These are phyloP conservation scores for Apantesis nais DNA, from an alignment of 2,888 invertebrate genomes.

Conservation along the genomic window DNA sequence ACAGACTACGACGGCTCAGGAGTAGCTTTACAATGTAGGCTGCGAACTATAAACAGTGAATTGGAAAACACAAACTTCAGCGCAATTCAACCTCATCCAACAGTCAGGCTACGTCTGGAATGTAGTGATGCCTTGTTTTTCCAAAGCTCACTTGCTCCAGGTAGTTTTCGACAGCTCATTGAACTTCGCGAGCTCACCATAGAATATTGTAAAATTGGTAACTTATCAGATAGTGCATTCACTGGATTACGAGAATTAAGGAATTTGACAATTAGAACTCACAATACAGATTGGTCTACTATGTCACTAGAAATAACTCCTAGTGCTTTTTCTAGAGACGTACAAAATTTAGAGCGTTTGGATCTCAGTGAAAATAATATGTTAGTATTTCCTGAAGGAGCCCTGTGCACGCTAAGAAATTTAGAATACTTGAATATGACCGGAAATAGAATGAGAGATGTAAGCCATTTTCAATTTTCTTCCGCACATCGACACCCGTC, in stretches of 20 bases:
- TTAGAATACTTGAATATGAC: conserved; percentile 92
- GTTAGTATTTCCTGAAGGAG: conserved; percentile 91
- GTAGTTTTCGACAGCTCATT: conserved; percentile 90
- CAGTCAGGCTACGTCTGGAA: conserved; percentile 90
- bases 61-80: conserved; percentile 93
- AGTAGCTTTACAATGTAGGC: conserved; percentile 90
- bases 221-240: conserved; percentile 93
- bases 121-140: conserved; percentile 93
- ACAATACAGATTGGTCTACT: conserved; percentile 93
- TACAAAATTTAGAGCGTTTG: conserved; percentile 89
- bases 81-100: conserved; percentile 93
- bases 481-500: conserved; percentile 84
- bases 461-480: conserved; percentile 90
- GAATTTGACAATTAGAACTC: conserved; percentile 92
- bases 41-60: conserved; percentile 92
- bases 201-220: conserved; percentile 93
- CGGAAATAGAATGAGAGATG: conserved; percentile 91
- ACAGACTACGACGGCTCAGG: conserved; percentile 88
- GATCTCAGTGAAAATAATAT: conserved; percentile 93
- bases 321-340: conserved; percentile 90
- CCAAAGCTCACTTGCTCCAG: conserved; percentile 91
- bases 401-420: conserved; percentile 90
- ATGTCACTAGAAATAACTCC: conserved; percentile 91
- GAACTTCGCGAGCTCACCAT: conserved; percentile 92
- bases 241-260: conserved; percentile 91